Conservation (phyloP, 2,113 vertebrate genomes). For the Corydoras sp. region DNA sequence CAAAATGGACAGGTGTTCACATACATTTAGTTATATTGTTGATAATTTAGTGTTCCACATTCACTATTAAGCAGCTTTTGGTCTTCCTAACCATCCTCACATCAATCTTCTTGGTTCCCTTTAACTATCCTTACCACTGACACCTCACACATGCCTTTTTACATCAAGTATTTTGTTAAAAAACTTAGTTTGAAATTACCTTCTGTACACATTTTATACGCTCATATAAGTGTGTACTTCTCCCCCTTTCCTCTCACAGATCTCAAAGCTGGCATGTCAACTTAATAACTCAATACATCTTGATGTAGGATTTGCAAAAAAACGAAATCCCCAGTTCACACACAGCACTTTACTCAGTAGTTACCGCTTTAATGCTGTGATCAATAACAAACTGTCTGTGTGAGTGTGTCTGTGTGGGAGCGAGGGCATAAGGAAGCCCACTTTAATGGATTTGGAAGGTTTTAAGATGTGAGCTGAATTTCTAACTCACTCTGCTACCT, state of each 20-base stretch:
- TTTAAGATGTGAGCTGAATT: slow-evolving; percentile 14
- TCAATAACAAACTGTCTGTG: slow-evolving; percentile 11
- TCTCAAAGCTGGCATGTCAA: background rate
- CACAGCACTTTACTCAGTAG: slow-evolving; percentile 5
- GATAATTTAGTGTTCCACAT: too few relatives aligned
- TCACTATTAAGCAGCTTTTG: too few relatives aligned
- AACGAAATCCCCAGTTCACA: slow-evolving; percentile 10
- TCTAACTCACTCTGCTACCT: background rate
- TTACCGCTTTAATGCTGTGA: slow-evolving; percentile 16
- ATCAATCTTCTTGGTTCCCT: too few relatives aligned
- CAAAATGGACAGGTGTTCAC: too few relatives aligned
- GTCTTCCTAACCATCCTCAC: too few relatives aligned
- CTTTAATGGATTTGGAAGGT: slow-evolving; percentile 8
- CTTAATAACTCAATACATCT: slow-evolving; percentile 13
- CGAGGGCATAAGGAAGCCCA: background rate
- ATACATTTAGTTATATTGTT: too few relatives aligned
- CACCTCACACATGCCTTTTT: too few relatives aligned
- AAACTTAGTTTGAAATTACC: too few relatives aligned
- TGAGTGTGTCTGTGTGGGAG: background rate
- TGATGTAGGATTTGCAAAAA: background rate
- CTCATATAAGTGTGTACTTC: too few relatives aligned
- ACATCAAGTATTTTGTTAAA: too few relatives aligned
- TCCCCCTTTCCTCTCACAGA: background rate
- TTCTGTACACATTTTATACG: too few relatives aligned
- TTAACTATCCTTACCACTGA: too few relatives aligned